Percentiles rank a stretch among this genome's conserved stretches.
phyloP scores from a whole-genome alignment of 2,888 invertebrate species.

The Achlya flavicornis region DNA sequence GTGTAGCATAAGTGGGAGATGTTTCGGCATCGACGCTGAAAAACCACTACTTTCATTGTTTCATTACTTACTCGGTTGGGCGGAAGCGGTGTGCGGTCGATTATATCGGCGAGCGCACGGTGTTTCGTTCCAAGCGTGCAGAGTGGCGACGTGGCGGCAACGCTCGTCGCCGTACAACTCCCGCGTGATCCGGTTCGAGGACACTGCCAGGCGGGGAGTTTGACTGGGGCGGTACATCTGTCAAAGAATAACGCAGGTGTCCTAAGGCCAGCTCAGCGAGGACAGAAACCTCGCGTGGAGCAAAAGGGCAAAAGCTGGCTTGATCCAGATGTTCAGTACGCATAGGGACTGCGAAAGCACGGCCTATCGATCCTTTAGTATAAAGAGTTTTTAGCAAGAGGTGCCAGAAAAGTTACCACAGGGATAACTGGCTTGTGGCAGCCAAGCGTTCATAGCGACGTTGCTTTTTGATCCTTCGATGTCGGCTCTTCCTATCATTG shows the following conservation, averaged over 20 bases:
- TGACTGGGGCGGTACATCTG: slow-evolving; percentile 87
- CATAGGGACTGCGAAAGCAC: slow-evolving; percentile 86
- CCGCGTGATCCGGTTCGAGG: slow-evolving; percentile 82
- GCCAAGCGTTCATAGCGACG: slow-evolving; percentile 86
- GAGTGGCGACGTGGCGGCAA: slow-evolving; percentile 74
- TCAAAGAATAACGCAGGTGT: slow-evolving; percentile 87
- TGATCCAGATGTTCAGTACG: slow-evolving; percentile 87
- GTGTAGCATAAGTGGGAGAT: slow-evolving; percentile 84
- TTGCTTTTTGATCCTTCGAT: slow-evolving; percentile 89
- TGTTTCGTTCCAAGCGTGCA: slow-evolving; percentile 80
- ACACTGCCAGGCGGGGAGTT: slow-evolving; percentile 86
- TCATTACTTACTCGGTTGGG: slow-evolving; percentile 56
- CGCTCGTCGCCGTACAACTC: slow-evolving; percentile 44
- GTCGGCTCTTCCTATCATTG: slow-evolving; percentile 90
- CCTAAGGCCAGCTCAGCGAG: slow-evolving; percentile 86
- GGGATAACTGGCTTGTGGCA: slow-evolving; percentile 88
- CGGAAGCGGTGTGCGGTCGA: slow-evolving; percentile 49
- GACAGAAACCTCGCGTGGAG: slow-evolving; percentile 89
- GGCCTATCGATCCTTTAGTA: slow-evolving; percentile 87
- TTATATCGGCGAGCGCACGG: slow-evolving; percentile 43
- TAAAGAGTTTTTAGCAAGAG: slow-evolving; percentile 85
- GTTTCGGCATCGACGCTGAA: slow-evolving; percentile 56
- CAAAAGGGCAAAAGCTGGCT: slow-evolving; percentile 88
- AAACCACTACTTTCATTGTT: slow-evolving; percentile 60
- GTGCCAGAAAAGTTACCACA: slow-evolving; percentile 89